Evolutionary conservation across 2,888 invertebrate genomes (phyloP), one percentile per base, ranked within the genome.

Genomic region (Electrophaes corylata): DNA sequence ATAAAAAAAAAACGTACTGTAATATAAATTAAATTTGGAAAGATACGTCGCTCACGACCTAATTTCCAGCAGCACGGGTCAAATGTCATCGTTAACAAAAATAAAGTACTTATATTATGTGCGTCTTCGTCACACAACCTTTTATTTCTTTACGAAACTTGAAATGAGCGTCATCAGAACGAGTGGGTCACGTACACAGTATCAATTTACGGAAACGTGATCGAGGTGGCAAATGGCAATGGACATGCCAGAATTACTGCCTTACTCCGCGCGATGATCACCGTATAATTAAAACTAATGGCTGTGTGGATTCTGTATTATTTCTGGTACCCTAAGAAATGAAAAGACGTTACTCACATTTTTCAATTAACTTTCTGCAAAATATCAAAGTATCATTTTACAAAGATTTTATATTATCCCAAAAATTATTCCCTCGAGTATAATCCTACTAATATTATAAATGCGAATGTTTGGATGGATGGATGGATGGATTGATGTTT

Each of bases 161-260:
- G 65, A 75, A 83, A 83, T 82, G 84, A 81, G 76, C 77, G 73
- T 77, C 82, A 83, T 81, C 78, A 71, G 70, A 75, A 72, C 76
- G 75, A 84, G 83, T 80, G 76, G 73, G 67, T 78, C 85, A 85
- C 85, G 85, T 84, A 71, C 73, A 54, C 71, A 75, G 80, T 84
- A 86, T 85, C 84, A 86, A 85, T 86, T 85, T 83, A 81, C 69
- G 59, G 67, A 64, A 64, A 83, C 85, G 85, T 84, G 85, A 79
- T 67, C 67, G 70, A 79, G 78, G 71, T 82, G 75, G 75, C 72
- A 79, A 83, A 71, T 81, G 75, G 73, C 72, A 76, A 83, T 72
- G 67, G 73, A 70, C 67, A 62, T 56, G 58, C 67, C 65, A 52
- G 73, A 77, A 79, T 79, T 76, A 78, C 69, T 63, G 64, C 66